Evolutionary conservation across 2,797 vertebrate genomes (phyloP).

Genomic region (Gymnoscopelus microlampas): DNA sequence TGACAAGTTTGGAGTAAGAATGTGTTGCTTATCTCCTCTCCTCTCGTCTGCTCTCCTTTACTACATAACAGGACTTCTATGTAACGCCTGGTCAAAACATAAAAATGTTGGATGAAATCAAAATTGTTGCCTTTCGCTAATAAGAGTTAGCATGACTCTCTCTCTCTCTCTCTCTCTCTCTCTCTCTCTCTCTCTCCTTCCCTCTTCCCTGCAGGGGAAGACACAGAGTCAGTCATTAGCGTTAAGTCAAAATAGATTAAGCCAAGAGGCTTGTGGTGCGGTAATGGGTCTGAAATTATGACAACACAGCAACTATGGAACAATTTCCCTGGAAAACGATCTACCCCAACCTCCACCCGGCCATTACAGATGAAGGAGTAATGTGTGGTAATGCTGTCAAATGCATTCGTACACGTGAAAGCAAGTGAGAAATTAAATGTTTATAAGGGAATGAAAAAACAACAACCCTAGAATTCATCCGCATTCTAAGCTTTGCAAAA

Average conservation of each 20-base stretch:
- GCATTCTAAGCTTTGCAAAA: constrained; percentile 41
- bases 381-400: constrained; percentile 3
- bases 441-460: neutral
- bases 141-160: constrained; percentile 61
- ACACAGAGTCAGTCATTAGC: constrained; percentile 76
- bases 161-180: constrained; percentile 41
- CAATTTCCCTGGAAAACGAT: constrained; percentile 58
- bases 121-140: constrained; percentile 55
- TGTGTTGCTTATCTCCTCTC: neutral
- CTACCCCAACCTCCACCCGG: constrained; percentile 46
- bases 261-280: constrained; percentile 71
- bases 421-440: neutral
- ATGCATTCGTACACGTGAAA: too few relatives aligned
- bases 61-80: constrained; percentile 36
- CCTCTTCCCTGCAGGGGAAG: constrained; percentile 62
- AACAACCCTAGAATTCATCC: neutral
- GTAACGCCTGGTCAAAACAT: constrained; percentile 30
- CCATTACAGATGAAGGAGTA: constrained; percentile 34
- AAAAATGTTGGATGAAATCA: constrained; percentile 48
- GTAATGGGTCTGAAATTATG: constrained; percentile 74
- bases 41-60: constrained; percentile 13
- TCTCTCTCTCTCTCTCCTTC: constrained; percentile 29
- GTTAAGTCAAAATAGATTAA: constrained; percentile 79
- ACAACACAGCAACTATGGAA: constrained; percentile 63
- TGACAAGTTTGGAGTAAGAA: too few relatives aligned